Base-by-base conservation (phyloP, 1,140 invertebrate genomes). In the Drosophila persimilis region DNA sequence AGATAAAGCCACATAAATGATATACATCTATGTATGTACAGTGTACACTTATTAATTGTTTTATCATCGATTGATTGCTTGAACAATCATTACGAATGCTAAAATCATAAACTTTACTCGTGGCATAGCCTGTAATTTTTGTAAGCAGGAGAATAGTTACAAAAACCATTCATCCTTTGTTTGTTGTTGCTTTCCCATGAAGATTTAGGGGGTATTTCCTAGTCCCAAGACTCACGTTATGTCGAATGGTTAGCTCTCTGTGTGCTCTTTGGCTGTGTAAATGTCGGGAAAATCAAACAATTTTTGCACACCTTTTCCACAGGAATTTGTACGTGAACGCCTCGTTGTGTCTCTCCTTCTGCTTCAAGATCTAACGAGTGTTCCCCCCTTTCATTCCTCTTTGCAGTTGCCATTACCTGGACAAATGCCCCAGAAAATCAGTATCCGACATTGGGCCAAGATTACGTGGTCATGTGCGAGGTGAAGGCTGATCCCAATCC, bases 401-500 rank as follows among this genome's bases (percentile, higher is more conserved):
- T 39, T 73, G 6, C 91, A 97, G 96, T 96, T 77, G 94, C 95
- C 22, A 97, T 98, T 24, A 96, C 95, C 48, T 98, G 95, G 94
- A 94, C 94, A 20, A 95, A 98, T 90, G 97, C 97, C 0, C 96
- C 97, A n/a, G 92, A 92, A 73, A 95, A 96, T 88, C 97, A 98
- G 91, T 95, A 94, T 89, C 95, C 97, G 0, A 95, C 95, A n/a
- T 93, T 96, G 24, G 95, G 95, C 4, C 92, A 94, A 56, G 94
- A 96, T 67, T 97, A 95, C 80, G 94, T 94, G 91, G 94, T 98
- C 7, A 94, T 94, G 86, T 99, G 98, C 81, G 94, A 95, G 91
- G 97, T 98, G 0, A 94, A 94, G 51, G 96, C 97, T 1, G 95
- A 95, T 90, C 97, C 97, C 13, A 92, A 95, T 26, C 96, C 97